phyloP scores from a whole-genome alignment of 2,888 invertebrate species.

The Galeopsomyia nigrocyanea region DNA sequence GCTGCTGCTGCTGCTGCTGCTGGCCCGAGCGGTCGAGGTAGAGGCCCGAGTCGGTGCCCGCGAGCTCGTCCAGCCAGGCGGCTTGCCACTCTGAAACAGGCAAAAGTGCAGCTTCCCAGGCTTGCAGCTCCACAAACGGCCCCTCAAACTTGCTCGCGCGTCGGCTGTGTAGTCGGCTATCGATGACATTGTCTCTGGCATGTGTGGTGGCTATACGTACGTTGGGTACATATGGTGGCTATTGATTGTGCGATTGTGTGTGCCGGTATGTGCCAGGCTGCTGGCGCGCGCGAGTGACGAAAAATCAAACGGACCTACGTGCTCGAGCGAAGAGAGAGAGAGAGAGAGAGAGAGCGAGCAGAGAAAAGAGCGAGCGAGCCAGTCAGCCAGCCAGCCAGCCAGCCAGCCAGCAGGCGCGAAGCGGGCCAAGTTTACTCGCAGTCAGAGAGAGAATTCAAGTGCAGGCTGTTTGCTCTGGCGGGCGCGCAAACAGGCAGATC shows the following conservation, averaged over 20 bases:
- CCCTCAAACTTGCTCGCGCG: constrained; percentile 6
- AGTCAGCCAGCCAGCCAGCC: too few species aligned
- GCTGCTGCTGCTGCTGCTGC: constrained; percentile 63
- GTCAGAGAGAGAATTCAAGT: neutral
- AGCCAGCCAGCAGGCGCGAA: too few species aligned
- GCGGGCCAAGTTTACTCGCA: too few species aligned
- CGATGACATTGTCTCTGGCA: too few species aligned
- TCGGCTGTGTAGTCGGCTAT: neutral
- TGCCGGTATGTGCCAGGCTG: too few species aligned
- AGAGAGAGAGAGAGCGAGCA: constrained; percentile 10
- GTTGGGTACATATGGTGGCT: too few species aligned
- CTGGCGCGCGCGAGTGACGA: neutral
- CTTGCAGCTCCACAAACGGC: constrained; percentile 39
- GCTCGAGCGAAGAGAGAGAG: neutral
- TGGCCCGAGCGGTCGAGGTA: constrained; percentile 68
- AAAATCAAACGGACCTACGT: neutral
- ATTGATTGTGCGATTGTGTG: too few species aligned
- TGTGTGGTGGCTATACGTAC: too few species aligned
- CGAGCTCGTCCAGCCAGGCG: constrained; percentile 70
- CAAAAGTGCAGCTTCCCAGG: constrained; percentile 61
- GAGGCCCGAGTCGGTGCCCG: constrained; percentile 74
- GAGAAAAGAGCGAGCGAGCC: neutral
- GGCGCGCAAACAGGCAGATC: constrained; percentile 23
- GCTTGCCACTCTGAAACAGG: constrained; percentile 74
- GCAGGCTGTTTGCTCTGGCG: constrained; percentile 31